phyloP scores from a whole-genome alignment of 2,888 invertebrate genomes.

The Synanthedon tipuliformis region DNA sequence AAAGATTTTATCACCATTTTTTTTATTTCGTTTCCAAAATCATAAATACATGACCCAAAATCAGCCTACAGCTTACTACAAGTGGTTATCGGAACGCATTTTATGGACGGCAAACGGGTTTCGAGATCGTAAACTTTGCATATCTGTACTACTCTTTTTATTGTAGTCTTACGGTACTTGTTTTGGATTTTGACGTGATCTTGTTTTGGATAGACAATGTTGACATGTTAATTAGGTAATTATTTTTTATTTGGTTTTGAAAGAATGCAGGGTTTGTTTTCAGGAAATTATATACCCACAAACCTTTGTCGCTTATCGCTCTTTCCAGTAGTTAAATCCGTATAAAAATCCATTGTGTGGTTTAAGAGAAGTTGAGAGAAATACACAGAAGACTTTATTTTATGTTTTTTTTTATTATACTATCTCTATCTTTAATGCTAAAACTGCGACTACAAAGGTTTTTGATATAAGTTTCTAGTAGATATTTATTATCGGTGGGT shows the following conservation, averaged over 20 bases:
- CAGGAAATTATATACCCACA: too few species aligned
- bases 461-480: too few species aligned
- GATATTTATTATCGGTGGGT: too few species aligned
- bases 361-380: too few species aligned
- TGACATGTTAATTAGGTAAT: not conserved
- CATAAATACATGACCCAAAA: not conserved
- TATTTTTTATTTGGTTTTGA: not conserved
- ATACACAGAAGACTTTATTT: too few species aligned
- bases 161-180: slow-evolving; percentile 24
- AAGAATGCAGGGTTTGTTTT: too few species aligned
- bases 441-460: too few species aligned
- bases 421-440: too few species aligned
- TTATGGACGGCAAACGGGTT: slow-evolving; percentile 15
- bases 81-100: not conserved
- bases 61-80: not conserved
- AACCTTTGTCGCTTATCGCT: too few species aligned
- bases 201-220: not conserved
- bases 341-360: too few species aligned
- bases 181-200: not conserved
- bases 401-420: too few species aligned
- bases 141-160: slow-evolving; percentile 9
- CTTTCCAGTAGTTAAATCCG: too few species aligned
- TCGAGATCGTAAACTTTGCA: slow-evolving; percentile 7
- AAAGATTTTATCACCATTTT: not conserved
- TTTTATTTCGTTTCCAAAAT: not conserved